Evolutionary conservation across 1,140 invertebrate species (phyloP).

Genomic region (Andrena cerasifolii): DNA sequence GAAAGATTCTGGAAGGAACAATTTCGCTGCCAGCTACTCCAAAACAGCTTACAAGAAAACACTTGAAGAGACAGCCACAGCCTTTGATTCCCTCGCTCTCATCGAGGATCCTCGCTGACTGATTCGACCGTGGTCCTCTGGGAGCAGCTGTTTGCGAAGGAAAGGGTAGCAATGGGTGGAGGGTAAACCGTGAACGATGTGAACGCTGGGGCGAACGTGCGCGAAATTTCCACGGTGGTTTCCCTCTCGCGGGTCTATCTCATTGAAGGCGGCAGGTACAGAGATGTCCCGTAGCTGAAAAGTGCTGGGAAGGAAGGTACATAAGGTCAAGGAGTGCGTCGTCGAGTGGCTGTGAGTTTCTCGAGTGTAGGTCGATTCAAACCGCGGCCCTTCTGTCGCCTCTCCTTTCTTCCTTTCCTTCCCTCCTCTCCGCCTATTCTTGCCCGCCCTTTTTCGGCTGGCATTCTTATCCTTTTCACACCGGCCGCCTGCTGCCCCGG

Average conservation of each 20-base stretch:
- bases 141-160: neutral
- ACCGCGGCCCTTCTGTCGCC: slow-evolving; percentile 25
- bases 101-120: no score
- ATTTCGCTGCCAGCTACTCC: no score
- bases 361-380: slow-evolving; percentile 65
- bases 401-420: slow-evolving; percentile 1
- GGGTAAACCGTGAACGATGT: neutral
- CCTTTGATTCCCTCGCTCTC: no score
- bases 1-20: no score
- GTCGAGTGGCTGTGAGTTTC: slow-evolving; percentile 58
- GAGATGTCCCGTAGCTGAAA: slow-evolving; percentile 56
- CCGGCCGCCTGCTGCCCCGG: neutral
- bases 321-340: slow-evolving; percentile 66
- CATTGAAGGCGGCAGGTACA: slow-evolving; percentile 20
- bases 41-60: no score
- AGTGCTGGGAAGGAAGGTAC: slow-evolving; percentile 51
- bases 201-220: neutral
- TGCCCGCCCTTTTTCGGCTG: neutral
- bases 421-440: neutral
- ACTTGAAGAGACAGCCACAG: no score
- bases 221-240: neutral
- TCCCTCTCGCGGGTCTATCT: slow-evolving; percentile 31
- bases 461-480: slow-evolving; percentile 3
- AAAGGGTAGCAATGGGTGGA: neutral
- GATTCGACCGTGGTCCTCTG: no score